phyloP scores from a whole-genome alignment of 2,113 vertebrate genomes.

The Lagopus muta region DNA sequence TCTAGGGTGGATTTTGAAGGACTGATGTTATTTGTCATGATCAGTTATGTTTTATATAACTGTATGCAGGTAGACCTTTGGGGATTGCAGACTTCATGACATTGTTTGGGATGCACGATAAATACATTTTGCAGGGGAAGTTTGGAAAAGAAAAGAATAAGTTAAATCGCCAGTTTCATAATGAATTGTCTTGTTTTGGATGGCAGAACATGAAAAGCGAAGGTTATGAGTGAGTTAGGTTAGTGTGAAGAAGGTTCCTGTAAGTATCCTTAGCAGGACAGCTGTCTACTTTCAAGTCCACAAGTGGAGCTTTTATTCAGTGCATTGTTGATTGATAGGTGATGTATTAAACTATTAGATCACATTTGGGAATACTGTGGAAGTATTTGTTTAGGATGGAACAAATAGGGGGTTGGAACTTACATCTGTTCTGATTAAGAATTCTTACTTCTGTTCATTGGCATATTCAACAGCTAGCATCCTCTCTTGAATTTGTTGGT shows the following conservation, averaged over 20 bases:
- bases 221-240: background rate
- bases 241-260: accelerated
- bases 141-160: background rate
- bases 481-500: background rate
- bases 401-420: background rate
- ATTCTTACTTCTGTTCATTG: background rate
- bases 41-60: background rate
- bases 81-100: background rate
- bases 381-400: background rate
- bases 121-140: background rate
- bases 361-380: background rate
- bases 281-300: background rate
- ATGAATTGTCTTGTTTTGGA: background rate
- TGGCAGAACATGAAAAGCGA: background rate
- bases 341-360: background rate
- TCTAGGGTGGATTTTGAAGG: background rate
- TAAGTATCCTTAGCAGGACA: background rate
- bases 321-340: background rate
- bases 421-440: background rate
- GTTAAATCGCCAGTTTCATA: background rate
- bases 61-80: background rate
- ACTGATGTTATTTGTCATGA: background rate
- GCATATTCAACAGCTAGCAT: background rate
- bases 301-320: background rate
- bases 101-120: background rate